These are phyloP conservation scores for Clangula hyemalis DNA, from an alignment of 2,797 vertebrate genomes.

Conservation along the genomic window DNA sequence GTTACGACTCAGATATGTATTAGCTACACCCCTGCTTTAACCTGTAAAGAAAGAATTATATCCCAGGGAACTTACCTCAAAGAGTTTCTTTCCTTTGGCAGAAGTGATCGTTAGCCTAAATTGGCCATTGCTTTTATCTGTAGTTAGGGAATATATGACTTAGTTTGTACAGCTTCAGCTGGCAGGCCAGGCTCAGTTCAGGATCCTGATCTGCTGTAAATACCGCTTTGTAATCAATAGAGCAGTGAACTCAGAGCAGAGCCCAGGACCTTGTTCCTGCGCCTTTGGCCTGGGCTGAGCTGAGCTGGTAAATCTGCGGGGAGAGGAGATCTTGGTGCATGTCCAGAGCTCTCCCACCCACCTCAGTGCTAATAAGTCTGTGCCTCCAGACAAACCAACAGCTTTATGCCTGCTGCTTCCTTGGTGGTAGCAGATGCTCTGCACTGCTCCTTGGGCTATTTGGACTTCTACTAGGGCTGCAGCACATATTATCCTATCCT, in stretches of 20 bases:
- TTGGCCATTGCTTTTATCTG: constrained; percentile 27
- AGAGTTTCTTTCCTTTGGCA: constrained; percentile 15
- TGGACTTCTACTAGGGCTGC: neutral
- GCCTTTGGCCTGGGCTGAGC: neutral
- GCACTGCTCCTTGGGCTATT: neutral
- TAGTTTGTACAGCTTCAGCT: neutral
- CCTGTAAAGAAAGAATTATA: constrained; percentile 38
- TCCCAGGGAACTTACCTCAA: constrained; percentile 33
- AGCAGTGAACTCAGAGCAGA: neutral
- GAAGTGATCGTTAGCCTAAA: constrained; percentile 44
- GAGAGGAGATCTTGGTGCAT: neutral
- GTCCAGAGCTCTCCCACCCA: accelerated
- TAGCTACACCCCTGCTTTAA: constrained; percentile 14
- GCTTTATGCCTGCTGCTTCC: neutral
- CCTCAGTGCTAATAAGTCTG: neutral
- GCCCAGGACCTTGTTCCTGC: neutral
- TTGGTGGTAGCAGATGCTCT: neutral
- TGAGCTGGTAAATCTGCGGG: neutral
- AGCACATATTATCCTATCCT: neutral
- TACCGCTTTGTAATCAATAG: neutral
- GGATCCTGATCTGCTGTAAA: neutral
- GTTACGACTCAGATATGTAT: neutral
- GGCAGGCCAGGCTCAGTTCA: neutral
- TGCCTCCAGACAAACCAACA: neutral
- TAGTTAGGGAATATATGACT: neutral